Conservation (phyloP, 2,797 vertebrate genomes). For the Numenius phaeopus region DNA sequence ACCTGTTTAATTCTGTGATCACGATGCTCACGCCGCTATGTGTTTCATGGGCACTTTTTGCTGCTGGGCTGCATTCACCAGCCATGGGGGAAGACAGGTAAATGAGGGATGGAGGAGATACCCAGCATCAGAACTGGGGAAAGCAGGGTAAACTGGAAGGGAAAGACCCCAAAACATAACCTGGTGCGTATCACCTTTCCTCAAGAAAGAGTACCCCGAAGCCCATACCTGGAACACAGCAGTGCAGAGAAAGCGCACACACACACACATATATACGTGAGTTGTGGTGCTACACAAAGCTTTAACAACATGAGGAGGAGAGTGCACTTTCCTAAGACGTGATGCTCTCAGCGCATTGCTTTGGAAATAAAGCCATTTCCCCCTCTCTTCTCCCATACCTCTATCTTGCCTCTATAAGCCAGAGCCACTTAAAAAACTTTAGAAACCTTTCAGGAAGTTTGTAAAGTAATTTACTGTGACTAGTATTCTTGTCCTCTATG, state of each 20-base stretch:
- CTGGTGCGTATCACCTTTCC: background rate
- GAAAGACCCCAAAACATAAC: background rate
- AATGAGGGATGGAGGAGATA: background rate
- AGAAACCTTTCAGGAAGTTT: conserved; percentile 29
- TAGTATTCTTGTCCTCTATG: background rate
- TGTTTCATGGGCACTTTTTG: background rate
- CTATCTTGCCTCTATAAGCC: background rate
- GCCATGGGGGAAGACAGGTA: background rate
- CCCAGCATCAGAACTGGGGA: background rate
- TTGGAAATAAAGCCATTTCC: background rate
- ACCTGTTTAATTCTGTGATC: background rate
- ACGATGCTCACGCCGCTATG: fast-evolving
- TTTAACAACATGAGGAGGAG: background rate
- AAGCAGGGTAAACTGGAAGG: background rate
- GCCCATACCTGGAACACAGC: background rate
- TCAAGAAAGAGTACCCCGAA: background rate
- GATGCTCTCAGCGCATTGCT: background rate
- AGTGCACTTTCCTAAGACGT: fast-evolving
- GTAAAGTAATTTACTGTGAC: conserved; percentile 6
- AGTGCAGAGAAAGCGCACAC: background rate
- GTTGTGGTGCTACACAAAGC: background rate
- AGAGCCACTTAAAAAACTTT: conserved; percentile 18
- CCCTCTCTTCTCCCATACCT: background rate
- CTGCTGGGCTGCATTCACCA: fast-evolving
- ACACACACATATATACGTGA: fast-evolving